Percentiles rank a stretch among this genome's conserved stretches.
phyloP scores from a whole-genome alignment of 2,888 invertebrate genomes.

The Podotricha telesiphe region DNA sequence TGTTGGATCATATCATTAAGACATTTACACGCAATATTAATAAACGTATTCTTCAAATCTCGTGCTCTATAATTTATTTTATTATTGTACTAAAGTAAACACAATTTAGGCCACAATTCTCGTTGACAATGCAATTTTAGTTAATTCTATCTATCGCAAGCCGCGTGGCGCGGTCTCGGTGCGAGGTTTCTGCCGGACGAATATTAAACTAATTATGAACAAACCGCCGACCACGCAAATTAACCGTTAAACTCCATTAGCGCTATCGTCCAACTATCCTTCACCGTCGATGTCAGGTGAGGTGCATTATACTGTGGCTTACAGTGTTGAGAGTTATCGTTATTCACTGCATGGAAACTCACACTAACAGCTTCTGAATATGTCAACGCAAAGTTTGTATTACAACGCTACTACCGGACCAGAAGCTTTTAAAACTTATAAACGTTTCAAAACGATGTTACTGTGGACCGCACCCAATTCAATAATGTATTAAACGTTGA shows the following conservation, averaged over 20 bases:
- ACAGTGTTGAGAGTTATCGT: constrained; percentile 12
- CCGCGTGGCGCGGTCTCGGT: constrained; percentile 49
- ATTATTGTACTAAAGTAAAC: constrained; percentile 36
- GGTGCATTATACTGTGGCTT: constrained; percentile 31
- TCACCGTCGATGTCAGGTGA: constrained; percentile 40
- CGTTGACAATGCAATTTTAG: constrained; percentile 77
- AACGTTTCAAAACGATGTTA: constrained; percentile 1
- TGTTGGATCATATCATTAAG: too few species aligned
- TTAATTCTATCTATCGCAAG: constrained; percentile 71
- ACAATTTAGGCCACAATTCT: constrained; percentile 52
- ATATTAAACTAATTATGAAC: constrained; percentile 78
- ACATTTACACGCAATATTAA: not conserved
- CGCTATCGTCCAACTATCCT: constrained; percentile 51
- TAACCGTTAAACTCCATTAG: constrained; percentile 68
- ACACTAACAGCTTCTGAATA: not conserved
- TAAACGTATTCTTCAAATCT: not conserved
- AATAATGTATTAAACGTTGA: constrained; percentile 4
- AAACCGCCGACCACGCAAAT: constrained; percentile 66
- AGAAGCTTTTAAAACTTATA: constrained; percentile 20
- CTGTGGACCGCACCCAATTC: not conserved
- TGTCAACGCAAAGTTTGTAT: constrained; percentile 3
- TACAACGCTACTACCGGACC: not conserved
- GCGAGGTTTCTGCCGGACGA: constrained; percentile 49
- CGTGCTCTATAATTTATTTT: constrained; percentile 28
- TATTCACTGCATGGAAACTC: constrained; percentile 19